Conservation (phyloP, 2,113 vertebrate genomes). For the Toxostoma redivivum region DNA sequence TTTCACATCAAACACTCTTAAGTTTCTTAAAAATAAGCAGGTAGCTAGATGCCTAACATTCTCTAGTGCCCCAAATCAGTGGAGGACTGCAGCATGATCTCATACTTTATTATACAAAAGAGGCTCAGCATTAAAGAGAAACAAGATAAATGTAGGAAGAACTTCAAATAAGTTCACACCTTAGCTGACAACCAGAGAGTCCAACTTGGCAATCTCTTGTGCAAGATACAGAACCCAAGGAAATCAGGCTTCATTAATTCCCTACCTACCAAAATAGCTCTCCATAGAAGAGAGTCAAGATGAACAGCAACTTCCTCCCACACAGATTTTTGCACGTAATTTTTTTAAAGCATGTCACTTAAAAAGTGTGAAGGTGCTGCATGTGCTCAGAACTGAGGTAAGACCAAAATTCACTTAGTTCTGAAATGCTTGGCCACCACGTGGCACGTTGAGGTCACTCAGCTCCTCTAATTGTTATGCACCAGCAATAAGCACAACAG, state of each 20-base stretch:
- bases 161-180: not conserved
- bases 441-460: not conserved
- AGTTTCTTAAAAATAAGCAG: not conserved
- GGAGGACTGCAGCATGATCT: not conserved
- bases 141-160: not conserved
- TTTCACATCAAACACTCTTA: not conserved
- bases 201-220: not conserved
- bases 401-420: not conserved
- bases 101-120: not conserved
- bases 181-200: not conserved
- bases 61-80: not conserved
- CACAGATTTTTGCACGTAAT: not conserved
- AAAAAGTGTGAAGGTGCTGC: not conserved
- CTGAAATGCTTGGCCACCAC: not conserved
- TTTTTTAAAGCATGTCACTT: not conserved
- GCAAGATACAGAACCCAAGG: not conserved
- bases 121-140: not conserved
- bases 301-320: not conserved
- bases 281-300: not conserved
- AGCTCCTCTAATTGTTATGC: not conserved
- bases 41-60: not conserved
- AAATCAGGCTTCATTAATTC: conserved; percentile 29
- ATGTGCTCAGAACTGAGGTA: not conserved
- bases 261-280: conserved; percentile 18
- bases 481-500: not conserved